Base-by-base conservation (phyloP, 1,140 invertebrate species). In the Subanguina moxae region DNA sequence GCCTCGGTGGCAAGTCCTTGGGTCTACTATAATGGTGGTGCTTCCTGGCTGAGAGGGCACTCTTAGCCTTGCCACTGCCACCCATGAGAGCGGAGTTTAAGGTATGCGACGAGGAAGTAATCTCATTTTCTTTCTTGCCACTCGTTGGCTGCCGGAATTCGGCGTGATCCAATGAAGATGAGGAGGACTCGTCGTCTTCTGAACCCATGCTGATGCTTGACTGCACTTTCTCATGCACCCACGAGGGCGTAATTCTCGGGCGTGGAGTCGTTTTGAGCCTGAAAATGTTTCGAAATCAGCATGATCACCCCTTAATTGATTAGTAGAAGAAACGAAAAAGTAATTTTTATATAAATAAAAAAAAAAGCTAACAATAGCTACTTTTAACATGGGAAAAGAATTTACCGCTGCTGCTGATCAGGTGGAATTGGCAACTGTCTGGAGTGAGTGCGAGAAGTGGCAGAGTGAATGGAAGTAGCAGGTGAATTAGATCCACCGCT, bases 181-280 rank as follows among this genome's bases (percentile, higher is more conserved):
- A 68, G 9, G 67, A 70, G 1, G 57, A 59, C 23, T 77, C 75
- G 30, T 77, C 73, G 52, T 80, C 78, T 62, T 82, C 79, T n/a
- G 65, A 68, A 64, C 74, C 80, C 43, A 82, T 76, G 25, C 76
- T 79, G 67, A 82, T 78, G 48, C 71, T 75, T 30, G 70, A 75
- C 62, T 81, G 77, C 17, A 80, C 78, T 58, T 82, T 82, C 52
- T 82, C 80, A 64, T 82, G 80, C 3, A 82, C 80, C 80, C 80
- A 82, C 21, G 74, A 78, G 17, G 80, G 80, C 15, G 76, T 78
- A 15, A 82, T 82, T 25, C 77, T 57, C 5, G 80, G 78, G 30
- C 80, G 65, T 8, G 80, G 79, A 11, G 71, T 52, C 8, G 48
- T 52, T 52, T 52, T 52, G 3, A 52, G 48, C 15, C 48, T 52